Evolutionary conservation across 2,113 vertebrate genomes (phyloP).

Genomic region (Anser brachyrhynchus): DNA sequence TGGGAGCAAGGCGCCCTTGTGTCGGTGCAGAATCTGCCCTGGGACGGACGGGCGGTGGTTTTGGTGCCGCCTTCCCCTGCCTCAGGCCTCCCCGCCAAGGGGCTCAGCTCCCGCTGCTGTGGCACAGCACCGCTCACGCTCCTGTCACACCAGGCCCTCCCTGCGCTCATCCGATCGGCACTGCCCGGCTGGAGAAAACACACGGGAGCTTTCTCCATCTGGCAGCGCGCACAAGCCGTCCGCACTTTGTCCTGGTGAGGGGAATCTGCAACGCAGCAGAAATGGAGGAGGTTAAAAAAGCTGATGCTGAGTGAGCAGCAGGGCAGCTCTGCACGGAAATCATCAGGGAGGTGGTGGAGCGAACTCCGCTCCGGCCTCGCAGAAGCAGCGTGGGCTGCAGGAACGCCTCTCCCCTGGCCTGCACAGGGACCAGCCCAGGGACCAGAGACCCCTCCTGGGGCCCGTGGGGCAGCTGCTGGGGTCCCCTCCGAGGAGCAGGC

Average conservation of each 20-base stretch:
- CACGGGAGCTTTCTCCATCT: fast-evolving
- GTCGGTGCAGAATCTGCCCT: fast-evolving
- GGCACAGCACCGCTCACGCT: fast-evolving
- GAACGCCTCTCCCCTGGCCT: neutral
- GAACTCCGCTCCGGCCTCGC: neutral
- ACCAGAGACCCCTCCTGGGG: neutral
- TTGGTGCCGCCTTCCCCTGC: neutral
- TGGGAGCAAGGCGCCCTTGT: neutral
- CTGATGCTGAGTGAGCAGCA: neutral
- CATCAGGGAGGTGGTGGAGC: neutral
- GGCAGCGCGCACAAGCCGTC: fast-evolving
- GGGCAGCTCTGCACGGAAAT: neutral
- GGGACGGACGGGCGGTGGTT: neutral
- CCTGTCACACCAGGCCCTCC: neutral
- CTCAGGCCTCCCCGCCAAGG: neutral
- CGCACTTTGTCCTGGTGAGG: fast-evolving
- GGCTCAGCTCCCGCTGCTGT: fast-evolving
- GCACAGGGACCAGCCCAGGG: neutral
- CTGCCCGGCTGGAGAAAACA: neutral
- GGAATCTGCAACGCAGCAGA: neutral
- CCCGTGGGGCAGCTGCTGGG: fast-evolving
- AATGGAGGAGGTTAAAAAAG: neutral
- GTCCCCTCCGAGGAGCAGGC: neutral
- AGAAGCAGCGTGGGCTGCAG: neutral
- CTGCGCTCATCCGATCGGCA: neutral